These are phyloP conservation scores for Portevinia maculata DNA, from an alignment of 2,888 invertebrate genomes.

Conservation along the genomic window DNA sequence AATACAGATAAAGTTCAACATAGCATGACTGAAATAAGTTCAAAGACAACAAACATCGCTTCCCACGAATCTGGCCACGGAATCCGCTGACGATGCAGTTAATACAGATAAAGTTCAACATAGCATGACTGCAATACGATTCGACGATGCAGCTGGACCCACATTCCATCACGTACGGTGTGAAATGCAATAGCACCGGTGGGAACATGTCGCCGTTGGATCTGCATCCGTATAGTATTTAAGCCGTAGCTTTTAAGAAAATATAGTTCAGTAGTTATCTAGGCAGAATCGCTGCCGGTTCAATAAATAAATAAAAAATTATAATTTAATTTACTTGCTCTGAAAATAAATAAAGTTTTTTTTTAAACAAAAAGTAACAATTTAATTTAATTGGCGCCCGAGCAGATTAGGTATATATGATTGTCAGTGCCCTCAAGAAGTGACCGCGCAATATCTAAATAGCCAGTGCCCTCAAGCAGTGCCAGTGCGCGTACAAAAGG, in stretches of 20 bases:
- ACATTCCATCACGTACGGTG: slow-evolving; percentile 18
- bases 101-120: too few species aligned
- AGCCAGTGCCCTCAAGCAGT: background rate
- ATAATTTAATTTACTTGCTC: too few species aligned
- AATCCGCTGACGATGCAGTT: too few species aligned
- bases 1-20: too few species aligned
- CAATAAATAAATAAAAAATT: background rate
- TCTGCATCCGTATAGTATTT: slow-evolving; percentile 2
- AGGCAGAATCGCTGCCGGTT: slow-evolving; percentile 12
- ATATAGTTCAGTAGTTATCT: background rate
- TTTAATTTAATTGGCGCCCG: background rate
- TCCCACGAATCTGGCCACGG: slow-evolving; percentile 4
- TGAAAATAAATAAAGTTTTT: background rate
- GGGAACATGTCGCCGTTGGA: slow-evolving; percentile 12
- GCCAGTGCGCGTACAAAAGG: background rate
- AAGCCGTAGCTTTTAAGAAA: background rate
- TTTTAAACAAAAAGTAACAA: too few species aligned
- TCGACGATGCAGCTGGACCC: background rate
- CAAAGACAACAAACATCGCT: too few species aligned
- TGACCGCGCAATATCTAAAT: background rate
- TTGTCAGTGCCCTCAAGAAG: background rate
- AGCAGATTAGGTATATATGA: too few species aligned
- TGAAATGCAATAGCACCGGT: slow-evolving; percentile 3
- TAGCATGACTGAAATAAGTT: too few species aligned
- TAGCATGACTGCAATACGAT: background rate